These are phyloP conservation scores for Pao palembangensis DNA, from an alignment of 2,113 vertebrate species.

Conservation along the genomic window DNA sequence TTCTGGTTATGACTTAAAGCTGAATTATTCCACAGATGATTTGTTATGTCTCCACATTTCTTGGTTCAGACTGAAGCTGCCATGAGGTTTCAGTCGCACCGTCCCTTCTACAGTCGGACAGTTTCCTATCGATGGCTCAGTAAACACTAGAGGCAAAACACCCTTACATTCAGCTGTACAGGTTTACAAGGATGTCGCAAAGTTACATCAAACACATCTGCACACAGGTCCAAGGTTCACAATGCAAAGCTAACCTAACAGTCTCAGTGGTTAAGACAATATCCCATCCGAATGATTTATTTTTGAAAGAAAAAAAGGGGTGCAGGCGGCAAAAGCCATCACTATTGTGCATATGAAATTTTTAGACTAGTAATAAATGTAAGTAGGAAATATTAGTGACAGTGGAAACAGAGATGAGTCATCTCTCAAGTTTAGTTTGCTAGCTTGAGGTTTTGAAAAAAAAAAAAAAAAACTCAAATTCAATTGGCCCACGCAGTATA, in stretches of 20 bases:
- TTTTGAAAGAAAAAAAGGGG: constrained; percentile 4
- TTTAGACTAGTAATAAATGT: constrained; percentile 29
- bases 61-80: constrained; percentile 2
- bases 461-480: constrained; percentile 48
- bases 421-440: constrained; percentile 8
- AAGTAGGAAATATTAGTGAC: constrained; percentile 16
- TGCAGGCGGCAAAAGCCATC: constrained; percentile 40
- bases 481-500: neutral
- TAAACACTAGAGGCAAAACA: constrained; percentile 28
- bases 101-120: constrained; percentile 2
- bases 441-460: neutral
- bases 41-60: constrained; percentile 7
- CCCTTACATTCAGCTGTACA: constrained; percentile 41
- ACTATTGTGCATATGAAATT: constrained; percentile 45
- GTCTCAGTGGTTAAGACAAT: constrained; percentile 70
- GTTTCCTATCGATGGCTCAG: constrained; percentile 47
- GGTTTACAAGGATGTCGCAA: constrained; percentile 28
- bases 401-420: constrained; percentile 1
- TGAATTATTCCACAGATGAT: constrained; percentile 17
- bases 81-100: neutral
- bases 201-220: constrained; percentile 31
- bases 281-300: constrained; percentile 36
- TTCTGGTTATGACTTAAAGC: constrained; percentile 40
- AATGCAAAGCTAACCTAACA: constrained; percentile 71
- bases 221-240: constrained; percentile 69